Base-by-base conservation (phyloP, 2,113 vertebrate genomes). In the Mohoua ochrocephala region DNA sequence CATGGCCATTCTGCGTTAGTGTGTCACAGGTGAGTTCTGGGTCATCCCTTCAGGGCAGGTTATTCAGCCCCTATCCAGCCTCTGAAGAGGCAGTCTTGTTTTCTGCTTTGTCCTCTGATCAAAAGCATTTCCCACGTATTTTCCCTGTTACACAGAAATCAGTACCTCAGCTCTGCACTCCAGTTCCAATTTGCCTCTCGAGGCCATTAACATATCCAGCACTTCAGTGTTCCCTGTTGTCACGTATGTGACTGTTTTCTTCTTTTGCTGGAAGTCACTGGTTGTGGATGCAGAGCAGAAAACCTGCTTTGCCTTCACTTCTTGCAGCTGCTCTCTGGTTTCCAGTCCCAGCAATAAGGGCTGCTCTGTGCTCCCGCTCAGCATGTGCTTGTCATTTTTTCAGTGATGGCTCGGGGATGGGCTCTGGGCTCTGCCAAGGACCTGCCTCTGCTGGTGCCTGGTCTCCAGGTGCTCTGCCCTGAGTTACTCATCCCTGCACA, bases 351-450 rank as follows among this genome's bases (percentile, higher is more conserved):
- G 26, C 26, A 85, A 28, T 20, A 63, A 35, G 57, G 44, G 35
- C 35, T 73, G 33, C 53, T 92, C 56, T 1, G 1, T 47, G 27
- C 21, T 14, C 45, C 30, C 24, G 60, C 27, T 52, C 27, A 9
- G 11, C 1, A 2, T 1, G 2, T 31, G 44, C 19, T 17, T 39
- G 20, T 19, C 3, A 3, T 63, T 83, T 86, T 37, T 61, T 39
- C 15, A 57, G 21, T 0, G 2, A 42, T 37, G 21, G 4, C 19
- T 65, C 0, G 0, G 16, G n/a, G 13, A 28, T 24, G 47, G 35
- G 26, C 15, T 73, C 30, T 50, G 22, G 42, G 16, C 3, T 54
- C 41, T 86, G 64, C 70, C 37, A 31, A 15, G 26, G 47, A 45
- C 20, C 17, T 59, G 39, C 39, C 64, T 69, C 23, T 39, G 42